Base-by-base conservation (phyloP, 2,113 vertebrate genomes). In the Sturnus vulgaris region DNA sequence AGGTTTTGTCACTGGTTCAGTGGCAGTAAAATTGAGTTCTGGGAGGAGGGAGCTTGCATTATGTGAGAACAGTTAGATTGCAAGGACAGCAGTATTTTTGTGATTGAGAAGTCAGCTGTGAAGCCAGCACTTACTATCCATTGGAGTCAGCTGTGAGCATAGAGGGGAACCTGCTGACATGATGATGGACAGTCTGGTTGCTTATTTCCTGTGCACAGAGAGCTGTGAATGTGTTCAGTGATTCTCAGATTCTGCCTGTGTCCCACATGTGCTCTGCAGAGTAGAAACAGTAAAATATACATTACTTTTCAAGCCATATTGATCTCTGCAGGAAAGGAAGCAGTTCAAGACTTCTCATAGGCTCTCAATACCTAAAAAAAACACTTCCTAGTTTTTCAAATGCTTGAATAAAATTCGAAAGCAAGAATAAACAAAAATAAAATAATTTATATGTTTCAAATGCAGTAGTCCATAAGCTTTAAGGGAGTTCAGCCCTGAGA, bases 1-100 rank as follows among this genome's bases (percentile, higher is more conserved):
- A 61, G 75, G 46, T 75, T 94, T 96, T 85, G 83, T 92, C 85
- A 72, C 37, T 13, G 37, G 14, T 47, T 93, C 94, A 60, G 86
- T 40, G 31, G 42, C 47, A 86, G 52, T 28, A 56, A 82, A 93
- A 78, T 12, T 21, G 80, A 68, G 80, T 37, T 88, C 72, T 82
- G 71, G 39, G 64, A 86, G 61, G 49, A 81, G 22, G 59, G n/a
- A 88, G 30, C 30, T 30, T 78, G 35, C 24, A 9, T 64, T 63
- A 39, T 59, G 39, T 73, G 46, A 82, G 76, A 82, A 63, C 30
- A 82, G 46, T 55, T 31, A 86, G 57, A 78, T 6, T 65, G 68
- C 52, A 86, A 94, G 59, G 68, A 77, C 76, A 93, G 86, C 59
- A 59, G 47, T 55, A 47, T 56, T 92, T 84, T 46, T 64, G 55